These are phyloP conservation scores for Cygnus buccinator DNA, from an alignment of 2,113 vertebrate genomes.

Conservation along the genomic window DNA sequence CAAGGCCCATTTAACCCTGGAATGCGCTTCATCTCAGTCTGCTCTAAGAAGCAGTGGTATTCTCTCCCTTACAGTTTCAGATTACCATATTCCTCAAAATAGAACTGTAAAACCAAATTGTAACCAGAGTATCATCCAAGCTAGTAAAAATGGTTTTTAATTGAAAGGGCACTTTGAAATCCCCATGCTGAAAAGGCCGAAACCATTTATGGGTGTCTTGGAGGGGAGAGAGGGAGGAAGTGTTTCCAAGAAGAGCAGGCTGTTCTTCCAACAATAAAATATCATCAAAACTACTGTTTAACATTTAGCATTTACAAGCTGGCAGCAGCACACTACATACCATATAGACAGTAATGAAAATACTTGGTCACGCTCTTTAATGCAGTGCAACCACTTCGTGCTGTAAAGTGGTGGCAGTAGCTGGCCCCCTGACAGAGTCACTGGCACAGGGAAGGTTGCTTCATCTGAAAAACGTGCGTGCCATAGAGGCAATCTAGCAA, in stretches of 20 bases:
- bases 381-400: background rate
- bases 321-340: background rate
- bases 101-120: conserved; percentile 38
- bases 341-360: conserved; percentile 1
- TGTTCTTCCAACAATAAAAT: conserved; percentile 13
- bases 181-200: background rate
- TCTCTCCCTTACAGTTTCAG: conserved; percentile 29
- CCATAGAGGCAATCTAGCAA: background rate
- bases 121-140: conserved; percentile 17
- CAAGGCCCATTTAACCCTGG: conserved; percentile 16
- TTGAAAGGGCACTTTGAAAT: conserved; percentile 38
- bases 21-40: background rate
- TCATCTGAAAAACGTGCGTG: fast-evolving
- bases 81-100: conserved; percentile 56
- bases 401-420: background rate
- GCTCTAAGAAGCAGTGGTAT: conserved; percentile 16
- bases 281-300: background rate
- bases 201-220: background rate
- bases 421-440: background rate
- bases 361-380: background rate
- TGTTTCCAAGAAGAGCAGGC: background rate
- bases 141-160: background rate
- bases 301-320: conserved; percentile 26
- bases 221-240: background rate
- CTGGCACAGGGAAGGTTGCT: background rate